Percentiles rank a stretch among this genome's conserved stretches.
These are phyloP conservation scores for Branchellion lobata DNA, from an alignment of 2,888 invertebrate species.

Conservation along the genomic window DNA sequence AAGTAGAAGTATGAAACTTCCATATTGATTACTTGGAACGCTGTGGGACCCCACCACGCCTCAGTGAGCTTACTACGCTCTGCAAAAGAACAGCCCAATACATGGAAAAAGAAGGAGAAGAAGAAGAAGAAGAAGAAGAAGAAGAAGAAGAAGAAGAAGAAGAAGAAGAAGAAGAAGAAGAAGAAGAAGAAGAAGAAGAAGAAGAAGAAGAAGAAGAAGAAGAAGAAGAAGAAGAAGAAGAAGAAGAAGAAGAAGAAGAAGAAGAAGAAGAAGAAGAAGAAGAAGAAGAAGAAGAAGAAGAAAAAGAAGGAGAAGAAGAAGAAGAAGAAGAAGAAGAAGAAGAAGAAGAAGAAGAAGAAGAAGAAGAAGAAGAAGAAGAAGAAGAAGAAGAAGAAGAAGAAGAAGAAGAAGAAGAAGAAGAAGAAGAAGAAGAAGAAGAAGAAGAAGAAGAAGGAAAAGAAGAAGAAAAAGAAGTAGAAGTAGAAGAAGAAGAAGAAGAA, in stretches of 20 bases:
- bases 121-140: constrained; percentile 5
- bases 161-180: constrained; percentile 28
- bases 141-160: constrained; percentile 9
- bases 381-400: constrained; percentile 9
- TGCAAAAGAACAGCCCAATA: too few relatives aligned
- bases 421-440: constrained; percentile 5
- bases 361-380: constrained; percentile 47
- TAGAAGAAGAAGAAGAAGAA: constrained; percentile 34
- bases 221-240: constrained; percentile 34
- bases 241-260: constrained; percentile 22
- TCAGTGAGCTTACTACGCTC: too few relatives aligned
- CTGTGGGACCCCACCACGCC: too few relatives aligned
- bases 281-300: neutral
- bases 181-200: constrained; percentile 22
- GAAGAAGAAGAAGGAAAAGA: constrained; percentile 35
- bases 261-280: constrained; percentile 32
- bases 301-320: constrained; percentile 4
- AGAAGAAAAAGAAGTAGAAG: constrained; percentile 33
- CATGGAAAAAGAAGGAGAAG: too few relatives aligned
- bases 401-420: constrained; percentile 9
- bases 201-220: constrained; percentile 40
- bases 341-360: constrained; percentile 47
- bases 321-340: constrained; percentile 25
- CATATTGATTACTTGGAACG: too few relatives aligned
- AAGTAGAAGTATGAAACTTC: too few relatives aligned